Evolutionary conservation across 2,113 vertebrate species (phyloP).

Genomic region (Nesogale talazaci): DNA sequence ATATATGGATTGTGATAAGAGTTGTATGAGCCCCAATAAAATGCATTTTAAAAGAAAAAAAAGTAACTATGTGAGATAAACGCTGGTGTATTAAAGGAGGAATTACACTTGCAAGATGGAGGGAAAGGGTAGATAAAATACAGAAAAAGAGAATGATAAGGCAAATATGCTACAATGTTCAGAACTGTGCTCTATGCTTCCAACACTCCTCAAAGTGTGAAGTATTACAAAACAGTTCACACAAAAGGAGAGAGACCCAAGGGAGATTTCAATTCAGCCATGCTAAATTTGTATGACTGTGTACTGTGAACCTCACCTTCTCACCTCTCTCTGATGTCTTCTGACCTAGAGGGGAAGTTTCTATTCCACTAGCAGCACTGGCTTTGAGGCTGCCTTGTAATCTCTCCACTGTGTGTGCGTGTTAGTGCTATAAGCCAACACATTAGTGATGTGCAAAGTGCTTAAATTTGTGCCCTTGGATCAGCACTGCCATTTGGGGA

Average conservation of each 20-base stretch:
- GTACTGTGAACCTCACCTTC: not conserved
- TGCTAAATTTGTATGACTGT: not conserved
- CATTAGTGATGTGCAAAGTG: not conserved
- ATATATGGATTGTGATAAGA: no score
- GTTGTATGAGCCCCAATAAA: no score
- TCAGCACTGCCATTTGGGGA: not conserved
- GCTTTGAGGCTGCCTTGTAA: not conserved
- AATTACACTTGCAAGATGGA: not conserved
- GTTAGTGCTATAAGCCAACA: no score
- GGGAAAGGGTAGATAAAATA: not conserved
- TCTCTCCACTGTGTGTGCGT: no score
- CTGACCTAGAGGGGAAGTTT: not conserved
- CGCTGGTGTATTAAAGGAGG: no score
- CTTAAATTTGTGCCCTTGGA: not conserved
- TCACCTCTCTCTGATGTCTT: not conserved
- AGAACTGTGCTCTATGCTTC: not conserved
- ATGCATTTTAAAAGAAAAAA: not conserved
- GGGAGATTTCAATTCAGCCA: not conserved
- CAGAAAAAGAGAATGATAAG: not conserved
- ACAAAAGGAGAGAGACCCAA: not conserved
- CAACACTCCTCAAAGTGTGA: not conserved
- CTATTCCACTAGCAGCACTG: not conserved
- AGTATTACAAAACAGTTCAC: conserved; percentile 34
- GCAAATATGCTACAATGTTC: not conserved
- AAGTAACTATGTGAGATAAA: not conserved